Evolutionary conservation across 1,140 invertebrate species (phyloP), one percentile per base, ranked within the genome.

Genomic region (Papilio dardanus): DNA sequence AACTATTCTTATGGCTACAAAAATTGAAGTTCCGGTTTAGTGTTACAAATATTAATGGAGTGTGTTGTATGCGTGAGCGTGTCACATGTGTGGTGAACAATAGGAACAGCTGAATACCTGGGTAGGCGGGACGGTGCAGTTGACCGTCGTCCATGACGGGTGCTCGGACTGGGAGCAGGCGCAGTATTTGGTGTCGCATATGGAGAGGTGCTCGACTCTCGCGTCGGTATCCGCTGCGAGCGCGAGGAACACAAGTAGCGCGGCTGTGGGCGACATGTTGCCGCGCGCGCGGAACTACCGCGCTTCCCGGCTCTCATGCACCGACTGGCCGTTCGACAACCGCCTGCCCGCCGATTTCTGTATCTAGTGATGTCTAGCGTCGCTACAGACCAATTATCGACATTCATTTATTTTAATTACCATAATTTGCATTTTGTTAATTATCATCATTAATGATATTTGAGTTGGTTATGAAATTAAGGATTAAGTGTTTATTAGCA

Each of bases 121-220:
- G 83, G 94, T 84, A 46, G 90, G 83, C 62, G 93, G 88, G 80
- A 96, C 94, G 77, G 94, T 94, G 85, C 96, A 96, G 89, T 95
- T 96, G 81, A 96, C 93, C 79, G 91, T 94, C 79, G 94, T 94
- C 95, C 95, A 96, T 35, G 90, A 84, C 4, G 90, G 94, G 68
- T 94, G 94, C 42, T 92, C 91, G 37, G 92, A 94, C 37, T 94
- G 88, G 46, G 93, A 93, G 83, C 95, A 96, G 76, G 94, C 93
- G 87, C 95, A 96, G 82, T 93, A 95, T 46, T 93, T 86, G 81
- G 94, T 91, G 24, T 94, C 90, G 83, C 95, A 96, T 78, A 95
- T 92, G 62, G 90, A 92, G n/a, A 83, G 77, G 66, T 82, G 67
- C 16, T 83, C 84, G 77, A 79, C 54, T 73, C 79, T 67, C 21